Evolutionary conservation across 2,797 vertebrate genomes (phyloP), one percentile per base, ranked within the genome.

Genomic region (Sarcophilus harrisii): DNA sequence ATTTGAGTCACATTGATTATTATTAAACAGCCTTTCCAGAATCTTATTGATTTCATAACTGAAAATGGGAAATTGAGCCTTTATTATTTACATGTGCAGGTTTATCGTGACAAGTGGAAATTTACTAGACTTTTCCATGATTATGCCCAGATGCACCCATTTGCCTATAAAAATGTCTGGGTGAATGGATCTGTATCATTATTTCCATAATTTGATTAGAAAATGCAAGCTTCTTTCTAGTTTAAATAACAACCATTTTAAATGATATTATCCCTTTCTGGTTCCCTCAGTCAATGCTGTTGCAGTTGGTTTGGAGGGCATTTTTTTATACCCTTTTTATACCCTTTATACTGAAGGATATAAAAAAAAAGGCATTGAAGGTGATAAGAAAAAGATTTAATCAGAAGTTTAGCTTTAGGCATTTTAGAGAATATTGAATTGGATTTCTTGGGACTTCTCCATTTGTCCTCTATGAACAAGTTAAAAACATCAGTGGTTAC

Each of bases 1-100:
- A 94, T 87, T 87, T 57, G 0, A 66, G 28, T 10, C 94, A 58
- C 59, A 91, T 91, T 94, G 57, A 45, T 94, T 96, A 93, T 94
- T 91, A 49, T 96, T 95, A 95, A 97, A 45, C 57, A 97, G 57
- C 29, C 3, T 0, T 96, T 94, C 81, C 87, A 95, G 73, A 90
- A 90, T 32, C 24, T 16, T 54, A 95, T 91, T 96, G 81, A 93
- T 96, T 57, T 95, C 38, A 91, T 97, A 91, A 38, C 11, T 94
- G 52, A 98, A 30, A 95, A 94, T 90, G 2, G 10, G 49, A 58
- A 1, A 58, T 81, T 95, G 30, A 87, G 73, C 45, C 45, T 94
- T 8, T 92, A 13, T 49, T 94, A 1, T 96, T 81, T 95, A 81
- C 96, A 97, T 96, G 93, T 62, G 1, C 8, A 92, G 0, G 32